phyloP scores from a whole-genome alignment of 2,113 vertebrate genomes.

The Ceratotherium simum region DNA sequence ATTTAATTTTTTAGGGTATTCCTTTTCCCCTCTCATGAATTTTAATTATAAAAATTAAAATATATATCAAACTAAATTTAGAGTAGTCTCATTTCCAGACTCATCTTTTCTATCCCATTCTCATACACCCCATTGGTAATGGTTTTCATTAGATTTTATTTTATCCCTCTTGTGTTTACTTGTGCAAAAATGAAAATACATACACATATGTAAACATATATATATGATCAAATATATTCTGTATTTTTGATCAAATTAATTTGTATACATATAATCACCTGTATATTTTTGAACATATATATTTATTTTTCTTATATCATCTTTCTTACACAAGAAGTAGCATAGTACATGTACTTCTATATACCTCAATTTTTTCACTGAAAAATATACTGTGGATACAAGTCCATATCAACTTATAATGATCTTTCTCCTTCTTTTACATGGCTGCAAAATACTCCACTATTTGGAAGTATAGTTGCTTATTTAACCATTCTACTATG shows the following conservation, averaged over 20 bases:
- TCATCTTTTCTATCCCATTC: not conserved
- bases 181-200: not conserved
- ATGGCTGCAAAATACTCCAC: not conserved
- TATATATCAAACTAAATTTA: not conserved
- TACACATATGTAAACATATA: not conserved
- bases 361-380: not conserved
- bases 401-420: not conserved
- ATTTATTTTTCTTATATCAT: not conserved
- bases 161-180: not conserved
- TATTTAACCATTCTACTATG: not conserved
- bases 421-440: not conserved
- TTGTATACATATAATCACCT: not conserved
- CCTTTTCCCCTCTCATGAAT: not conserved
- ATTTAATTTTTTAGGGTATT: not conserved
- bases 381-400: not conserved
- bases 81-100: not conserved
- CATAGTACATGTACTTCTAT: not conserved
- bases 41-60: not conserved
- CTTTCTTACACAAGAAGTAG: not conserved
- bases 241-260: not conserved
- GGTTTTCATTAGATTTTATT: not conserved
- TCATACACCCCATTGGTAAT: rapidly evolving
- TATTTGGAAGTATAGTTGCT: not conserved
- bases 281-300: not conserved
- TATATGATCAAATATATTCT: not conserved